These are phyloP conservation scores for Orestias chungarensis DNA, from an alignment of 2,797 vertebrate species.

Conservation along the genomic window DNA sequence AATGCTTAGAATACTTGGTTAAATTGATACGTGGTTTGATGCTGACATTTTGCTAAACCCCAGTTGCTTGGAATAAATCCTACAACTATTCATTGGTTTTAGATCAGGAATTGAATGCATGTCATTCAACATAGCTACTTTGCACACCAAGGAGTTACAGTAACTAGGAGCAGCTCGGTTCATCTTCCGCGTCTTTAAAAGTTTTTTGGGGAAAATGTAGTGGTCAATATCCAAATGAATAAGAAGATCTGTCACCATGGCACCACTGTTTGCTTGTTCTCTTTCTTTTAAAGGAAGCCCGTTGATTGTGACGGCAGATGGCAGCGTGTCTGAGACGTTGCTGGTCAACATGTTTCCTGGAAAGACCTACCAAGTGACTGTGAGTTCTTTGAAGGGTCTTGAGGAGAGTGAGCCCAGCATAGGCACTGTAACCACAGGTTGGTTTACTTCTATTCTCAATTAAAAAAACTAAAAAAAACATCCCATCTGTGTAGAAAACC, in stretches of 20 bases:
- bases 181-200: not conserved
- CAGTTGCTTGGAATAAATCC: not conserved
- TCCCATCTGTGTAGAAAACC: not conserved
- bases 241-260: not conserved
- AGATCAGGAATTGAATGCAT: not conserved
- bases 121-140: not conserved
- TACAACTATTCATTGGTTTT: not conserved
- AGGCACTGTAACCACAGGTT: slow-evolving; percentile 88
- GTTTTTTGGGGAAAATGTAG: no score
- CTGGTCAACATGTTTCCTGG: slow-evolving; percentile 86
- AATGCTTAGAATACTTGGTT: not conserved
- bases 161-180: not conserved
- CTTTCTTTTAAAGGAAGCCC: slow-evolving; percentile 77
- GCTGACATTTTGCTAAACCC: not conserved
- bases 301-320: slow-evolving; percentile 80
- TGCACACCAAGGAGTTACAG: not conserved
- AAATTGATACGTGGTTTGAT: not conserved
- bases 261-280: slow-evolving; percentile 8
- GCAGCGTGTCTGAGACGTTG: slow-evolving; percentile 77
- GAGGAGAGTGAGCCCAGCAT: slow-evolving; percentile 91
- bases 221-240: not conserved
- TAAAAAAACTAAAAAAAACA: not conserved
- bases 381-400: slow-evolving; percentile 88
- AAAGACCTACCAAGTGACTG: slow-evolving; percentile 84
- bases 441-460: not conserved